Evolutionary conservation across 2,113 vertebrate species (phyloP).

Genomic region (Pycnonotus jocosus): DNA sequence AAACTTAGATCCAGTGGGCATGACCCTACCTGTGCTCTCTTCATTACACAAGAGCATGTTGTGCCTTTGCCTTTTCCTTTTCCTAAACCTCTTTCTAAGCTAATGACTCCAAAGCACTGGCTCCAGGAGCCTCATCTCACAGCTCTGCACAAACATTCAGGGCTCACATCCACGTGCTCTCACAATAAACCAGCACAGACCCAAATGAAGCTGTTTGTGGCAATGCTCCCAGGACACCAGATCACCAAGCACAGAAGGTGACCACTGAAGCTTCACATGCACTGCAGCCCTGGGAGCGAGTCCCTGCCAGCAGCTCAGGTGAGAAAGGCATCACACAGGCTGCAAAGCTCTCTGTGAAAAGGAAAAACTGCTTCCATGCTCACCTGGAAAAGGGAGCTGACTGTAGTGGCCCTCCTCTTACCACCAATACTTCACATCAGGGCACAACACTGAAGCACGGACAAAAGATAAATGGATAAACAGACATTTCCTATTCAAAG

Average conservation of each 20-base stretch:
- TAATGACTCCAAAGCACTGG: background rate
- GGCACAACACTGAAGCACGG: background rate
- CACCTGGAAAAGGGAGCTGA: background rate
- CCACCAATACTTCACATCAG: background rate
- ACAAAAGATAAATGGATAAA: background rate
- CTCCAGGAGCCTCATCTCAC: background rate
- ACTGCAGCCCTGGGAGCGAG: background rate
- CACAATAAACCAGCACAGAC: background rate
- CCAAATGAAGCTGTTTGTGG: background rate
- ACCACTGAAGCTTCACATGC: background rate
- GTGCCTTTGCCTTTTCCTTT: background rate
- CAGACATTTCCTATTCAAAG: background rate
- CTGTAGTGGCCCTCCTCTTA: background rate
- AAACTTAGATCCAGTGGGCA: background rate
- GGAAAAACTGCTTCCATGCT: background rate
- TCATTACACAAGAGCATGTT: background rate
- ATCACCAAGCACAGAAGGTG: background rate
- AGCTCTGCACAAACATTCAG: background rate
- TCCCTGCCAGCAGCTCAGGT: background rate
- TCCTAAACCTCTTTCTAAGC: background rate
- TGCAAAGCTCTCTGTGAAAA: background rate
- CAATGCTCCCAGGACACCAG: background rate
- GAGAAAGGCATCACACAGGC: background rate
- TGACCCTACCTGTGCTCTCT: slow-evolving; percentile 30
- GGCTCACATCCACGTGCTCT: background rate